Evolutionary conservation across 2,113 vertebrate species (phyloP), one percentile per base, ranked within the genome.

Genomic region (Ellobius talpinus): DNA sequence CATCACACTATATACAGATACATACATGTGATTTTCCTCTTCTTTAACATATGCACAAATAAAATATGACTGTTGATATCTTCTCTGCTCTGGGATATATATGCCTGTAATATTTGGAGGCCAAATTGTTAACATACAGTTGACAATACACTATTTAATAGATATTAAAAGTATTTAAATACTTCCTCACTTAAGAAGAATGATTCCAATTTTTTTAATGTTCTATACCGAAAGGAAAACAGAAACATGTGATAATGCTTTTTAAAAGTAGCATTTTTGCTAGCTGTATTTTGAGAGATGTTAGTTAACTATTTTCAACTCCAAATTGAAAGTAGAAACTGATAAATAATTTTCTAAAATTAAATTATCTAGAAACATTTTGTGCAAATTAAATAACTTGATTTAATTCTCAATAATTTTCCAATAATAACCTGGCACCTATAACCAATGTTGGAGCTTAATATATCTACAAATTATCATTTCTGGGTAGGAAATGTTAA

Each of bases 381-480:
- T 19, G 82, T 76, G 61, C 5, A 74, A 52, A 16, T 79, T 92
- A 93, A 84, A 11, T 78, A 68, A 82, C 9, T 47, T 90, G 23
- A 94, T 92, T 97, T 93, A 74, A 74, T 94, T 94, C 95, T 70
- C 50, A 19, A 74, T 93, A 81, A 85, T 92, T 81, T 91, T 90
- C 79, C 90, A 97, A 93, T 97, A 96, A 94, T 74, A 97, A 50
- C n/a, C 17, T 95, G 39, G 93, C 1, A 78, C 10, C 24, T 92
- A 50, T 84, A 95, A 90, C 52, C 23, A 87, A 95, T 86, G 4
- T 3, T 72, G 70, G 93, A 29, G n/a, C 74, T 89, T 14, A 86
- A 97, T 92, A 78, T 8, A 95, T 26, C 42, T 94, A 95, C 89
- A 92, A 95, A 92, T 95, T 74, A 96, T 42, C 81, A 78, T 87